Percentiles rank a stretch among this genome's conserved stretches.
phyloP scores from a whole-genome alignment of 2,113 vertebrate genomes.

The Antigone vipio region DNA sequence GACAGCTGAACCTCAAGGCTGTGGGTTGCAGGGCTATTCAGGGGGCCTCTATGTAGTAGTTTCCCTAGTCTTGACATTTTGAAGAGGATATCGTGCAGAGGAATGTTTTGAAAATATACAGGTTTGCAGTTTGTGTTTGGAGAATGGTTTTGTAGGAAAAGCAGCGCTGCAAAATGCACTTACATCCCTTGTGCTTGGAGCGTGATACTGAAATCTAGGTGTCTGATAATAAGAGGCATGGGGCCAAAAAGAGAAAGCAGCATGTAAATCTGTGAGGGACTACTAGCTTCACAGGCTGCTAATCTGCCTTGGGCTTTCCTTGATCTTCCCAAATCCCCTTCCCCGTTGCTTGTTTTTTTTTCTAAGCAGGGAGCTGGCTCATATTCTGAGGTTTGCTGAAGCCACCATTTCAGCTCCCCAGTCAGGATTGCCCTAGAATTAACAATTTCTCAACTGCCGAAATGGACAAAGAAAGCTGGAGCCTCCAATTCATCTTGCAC shows the following conservation, averaged over 20 bases:
- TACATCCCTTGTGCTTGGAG: background rate
- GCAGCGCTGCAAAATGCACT: background rate
- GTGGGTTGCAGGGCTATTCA: background rate
- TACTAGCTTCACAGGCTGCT: background rate
- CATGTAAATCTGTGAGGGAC: background rate
- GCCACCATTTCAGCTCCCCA: background rate
- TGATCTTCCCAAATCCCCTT: background rate
- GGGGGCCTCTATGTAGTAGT: background rate
- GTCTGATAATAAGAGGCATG: background rate
- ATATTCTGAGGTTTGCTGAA: background rate
- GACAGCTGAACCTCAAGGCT: background rate
- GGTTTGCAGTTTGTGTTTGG: background rate
- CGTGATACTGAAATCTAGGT: background rate
- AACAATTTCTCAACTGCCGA: background rate
- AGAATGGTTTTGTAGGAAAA: background rate
- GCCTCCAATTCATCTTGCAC: background rate
- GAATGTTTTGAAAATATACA: background rate
- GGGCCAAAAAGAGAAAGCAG: background rate
- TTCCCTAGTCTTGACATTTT: background rate
- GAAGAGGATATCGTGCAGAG: background rate
- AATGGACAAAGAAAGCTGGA: background rate
- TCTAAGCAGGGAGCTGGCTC: background rate
- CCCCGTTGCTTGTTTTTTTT: background rate
- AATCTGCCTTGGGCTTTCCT: background rate
- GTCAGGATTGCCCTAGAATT: background rate